Conservation (phyloP, 2,797 vertebrate genomes). For the Caiman crocodilus region DNA sequence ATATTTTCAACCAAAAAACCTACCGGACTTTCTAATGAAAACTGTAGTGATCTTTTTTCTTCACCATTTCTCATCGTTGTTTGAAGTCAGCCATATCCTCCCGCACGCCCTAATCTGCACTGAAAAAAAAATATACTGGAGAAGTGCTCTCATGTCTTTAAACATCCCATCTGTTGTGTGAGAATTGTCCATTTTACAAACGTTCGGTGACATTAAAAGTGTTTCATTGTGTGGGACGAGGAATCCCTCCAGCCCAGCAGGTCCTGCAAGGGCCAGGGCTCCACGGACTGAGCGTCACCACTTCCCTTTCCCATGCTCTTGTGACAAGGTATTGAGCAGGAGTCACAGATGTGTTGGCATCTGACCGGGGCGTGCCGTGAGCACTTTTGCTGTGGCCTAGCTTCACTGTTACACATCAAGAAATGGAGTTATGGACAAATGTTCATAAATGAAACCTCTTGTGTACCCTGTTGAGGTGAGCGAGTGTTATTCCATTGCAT, state of each 20-base stretch:
- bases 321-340: no score
- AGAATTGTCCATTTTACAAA: background rate
- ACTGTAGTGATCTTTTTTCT: no score
- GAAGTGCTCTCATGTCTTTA: background rate
- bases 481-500: background rate
- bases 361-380: no score
- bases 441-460: background rate
- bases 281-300: background rate
- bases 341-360: no score
- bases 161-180: background rate
- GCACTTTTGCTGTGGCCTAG: no score
- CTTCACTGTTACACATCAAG: background rate
- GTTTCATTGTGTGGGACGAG: background rate
- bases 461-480: fast-evolving
- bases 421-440: background rate
- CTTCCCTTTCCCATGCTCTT: no score
- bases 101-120: no score
- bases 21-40: no score
- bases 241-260: background rate
- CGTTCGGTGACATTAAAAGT: background rate
- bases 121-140: background rate
- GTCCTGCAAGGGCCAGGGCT: background rate
- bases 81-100: no score
- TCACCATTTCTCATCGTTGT: no score
- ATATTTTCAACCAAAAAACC: no score